Base-by-base conservation (phyloP, 2,888 invertebrate genomes). In the Pocota personata region DNA sequence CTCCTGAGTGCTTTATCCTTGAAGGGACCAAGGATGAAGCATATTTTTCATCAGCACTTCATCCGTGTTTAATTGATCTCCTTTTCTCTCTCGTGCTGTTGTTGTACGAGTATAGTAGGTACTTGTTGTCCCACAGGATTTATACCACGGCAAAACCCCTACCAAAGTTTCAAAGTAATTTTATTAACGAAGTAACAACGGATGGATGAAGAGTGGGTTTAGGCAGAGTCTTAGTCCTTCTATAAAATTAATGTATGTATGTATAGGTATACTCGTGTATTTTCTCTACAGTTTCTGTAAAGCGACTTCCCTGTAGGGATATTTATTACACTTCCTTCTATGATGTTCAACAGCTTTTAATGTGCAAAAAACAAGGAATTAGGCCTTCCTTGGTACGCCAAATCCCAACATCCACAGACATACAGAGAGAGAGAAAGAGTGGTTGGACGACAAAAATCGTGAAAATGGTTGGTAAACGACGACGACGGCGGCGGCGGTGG, bases 51-150 rank as follows among this genome's bases (percentile, higher is more conserved):
- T 78, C 66, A 62, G 37, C 73, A 84, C 58, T 60, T 77, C 67
- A 60, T 40, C 50, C 64, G 62, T 84, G 73, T 75, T 84, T 84
- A 84, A 84, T 84, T 75, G 83, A 78, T 84, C 69, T 64, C 24
- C 21, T 16, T 46, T 48, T 66, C 37, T 24, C 35, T 43, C 30
- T 35, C 46, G 14, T 24, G n/a, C 10, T 57, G 46, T 48, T 27
- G 7, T 46, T 52, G 27, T n/a, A 19, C 2, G 2, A 3, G 24
- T 24, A 4, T 24, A 3, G 24, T 24, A 24, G 24, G 30, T 1
- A 8, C 35, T 64, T 64, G 64, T 40, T 46, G 30, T 46, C 48
- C 30, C 37, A n/a, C 46, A 35, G 71, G 14, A 69, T n/a, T 55
- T 43, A 27, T 50, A 37, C 12, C 14, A 12, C 7, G 24, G 37